Base-by-base conservation (phyloP, 2,113 vertebrate genomes). In the Mixornis gularis region DNA sequence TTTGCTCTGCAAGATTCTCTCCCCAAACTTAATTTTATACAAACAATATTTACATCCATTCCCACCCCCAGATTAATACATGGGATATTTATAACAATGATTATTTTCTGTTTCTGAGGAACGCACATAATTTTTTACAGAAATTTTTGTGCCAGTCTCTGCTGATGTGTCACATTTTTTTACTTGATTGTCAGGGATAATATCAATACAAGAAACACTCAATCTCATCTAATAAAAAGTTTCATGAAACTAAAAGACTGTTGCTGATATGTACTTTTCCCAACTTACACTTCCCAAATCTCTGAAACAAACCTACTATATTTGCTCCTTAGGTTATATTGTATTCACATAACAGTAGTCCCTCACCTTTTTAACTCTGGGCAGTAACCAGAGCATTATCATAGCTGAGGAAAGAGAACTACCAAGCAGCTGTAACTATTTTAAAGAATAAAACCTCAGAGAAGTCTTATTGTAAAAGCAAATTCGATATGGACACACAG, bases 111-210 rank as follows among this genome's bases (percentile, higher is more conserved):
- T 30, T 73, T 77, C 82, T 38, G 11, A 63, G 17, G 13, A 86
- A 4, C 1, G 0, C 3, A 6, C 7, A 27, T 3, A 56, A 6
- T 12, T 53, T 56, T 82, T 80, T 38, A 30, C 34, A 70, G 6
- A 38, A 74, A 11, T 9, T 55, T 64, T 83, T 64, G 29, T 1
- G 1, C 18, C 59, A 40, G 6, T 70, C 13, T 77, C 21, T 88
- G 48, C 46, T 48, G 41, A 36, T 4, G 5, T 53, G 53, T 43
- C 6, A 36, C 5, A 25, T 15, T 88, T n/a, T 88, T 80, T 73
- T 27, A 44, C 17, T 81, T 56, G 21, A 48, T 25, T 71, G 14
- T 38, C 24, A 68, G 20, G 18, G 48, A 43, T n/a, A 34, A 49
- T 65, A 44, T 58, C 29, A 17, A n/a, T 40, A 51, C 14, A 63